Evolutionary conservation across 2,888 invertebrate species (phyloP).

Genomic region (Coenonympha glycerion): DNA sequence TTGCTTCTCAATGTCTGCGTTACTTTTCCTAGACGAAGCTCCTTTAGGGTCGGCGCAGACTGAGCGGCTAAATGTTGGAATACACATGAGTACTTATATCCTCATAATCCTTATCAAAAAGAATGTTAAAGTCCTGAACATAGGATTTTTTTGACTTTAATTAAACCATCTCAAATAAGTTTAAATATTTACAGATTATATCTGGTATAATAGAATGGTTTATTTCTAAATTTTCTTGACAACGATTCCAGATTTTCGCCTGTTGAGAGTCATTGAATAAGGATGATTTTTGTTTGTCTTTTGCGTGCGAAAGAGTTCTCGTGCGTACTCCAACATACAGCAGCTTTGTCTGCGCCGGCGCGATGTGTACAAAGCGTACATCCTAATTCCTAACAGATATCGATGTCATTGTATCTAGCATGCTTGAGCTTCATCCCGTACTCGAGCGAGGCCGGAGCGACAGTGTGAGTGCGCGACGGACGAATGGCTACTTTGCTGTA

Average conservation of each 20-base stretch:
- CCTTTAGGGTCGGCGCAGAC: slow-evolving; percentile 6
- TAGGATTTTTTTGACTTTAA: too few species aligned
- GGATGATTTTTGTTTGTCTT: not conserved
- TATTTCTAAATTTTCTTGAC: too few species aligned
- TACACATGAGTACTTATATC: not conserved
- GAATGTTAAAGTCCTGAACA: too few species aligned
- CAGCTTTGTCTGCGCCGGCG: not conserved
- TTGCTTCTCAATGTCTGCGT: slow-evolving; percentile 55
- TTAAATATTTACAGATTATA: too few species aligned
- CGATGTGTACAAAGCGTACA: not conserved
- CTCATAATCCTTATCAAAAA: too few species aligned
- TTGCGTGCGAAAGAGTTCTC: not conserved
- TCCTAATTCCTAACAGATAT: slow-evolving; percentile 11
- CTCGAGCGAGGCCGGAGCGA: slow-evolving; percentile 24
- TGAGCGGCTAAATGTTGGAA: not conserved
- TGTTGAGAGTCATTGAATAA: too few species aligned
- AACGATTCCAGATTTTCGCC: too few species aligned
- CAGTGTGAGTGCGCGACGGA: slow-evolving; percentile 1
- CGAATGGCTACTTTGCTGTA: slow-evolving; percentile 6
- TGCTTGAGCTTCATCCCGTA: slow-evolving; percentile 49
- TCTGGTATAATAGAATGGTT: too few species aligned
- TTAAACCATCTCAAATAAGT: too few species aligned
- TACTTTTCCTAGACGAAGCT: slow-evolving; percentile 5
- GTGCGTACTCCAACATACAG: not conserved
- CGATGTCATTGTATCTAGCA: slow-evolving; percentile 42